These are phyloP conservation scores for Brotula barbata DNA, from an alignment of 2,797 vertebrate species.

Conservation along the genomic window DNA sequence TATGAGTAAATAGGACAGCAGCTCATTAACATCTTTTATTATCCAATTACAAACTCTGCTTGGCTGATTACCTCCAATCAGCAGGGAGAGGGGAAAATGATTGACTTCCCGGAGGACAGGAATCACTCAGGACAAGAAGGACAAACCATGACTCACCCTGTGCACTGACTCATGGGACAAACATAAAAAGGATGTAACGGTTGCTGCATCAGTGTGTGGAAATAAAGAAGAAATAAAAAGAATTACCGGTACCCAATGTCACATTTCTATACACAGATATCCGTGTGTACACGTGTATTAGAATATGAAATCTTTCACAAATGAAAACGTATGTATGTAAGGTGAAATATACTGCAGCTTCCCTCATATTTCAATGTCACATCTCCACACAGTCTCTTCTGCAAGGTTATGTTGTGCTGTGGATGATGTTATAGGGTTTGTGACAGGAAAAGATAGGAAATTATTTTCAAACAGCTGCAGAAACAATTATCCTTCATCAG, in stretches of 20 bases:
- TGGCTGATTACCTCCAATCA: constrained; percentile 79
- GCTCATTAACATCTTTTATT: constrained; percentile 78
- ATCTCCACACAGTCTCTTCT: constrained; percentile 21
- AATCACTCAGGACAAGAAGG: constrained; percentile 63
- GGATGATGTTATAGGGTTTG: constrained; percentile 56
- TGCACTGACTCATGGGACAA: constrained; percentile 20
- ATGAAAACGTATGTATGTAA: background rate
- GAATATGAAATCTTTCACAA: background rate
- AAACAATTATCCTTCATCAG: constrained; percentile 74
- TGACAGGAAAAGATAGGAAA: constrained; percentile 55
- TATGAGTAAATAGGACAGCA: constrained; percentile 72
- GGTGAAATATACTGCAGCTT: background rate
- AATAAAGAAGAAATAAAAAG: no score
- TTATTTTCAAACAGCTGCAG: constrained; percentile 66
- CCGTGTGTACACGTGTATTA: background rate
- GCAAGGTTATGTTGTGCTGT: constrained; percentile 48
- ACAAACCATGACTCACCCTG: constrained; percentile 41
- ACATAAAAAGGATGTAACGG: background rate
- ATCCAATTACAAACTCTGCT: constrained; percentile 74
- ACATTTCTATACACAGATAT: background rate
- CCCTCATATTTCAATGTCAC: constrained; percentile 5
- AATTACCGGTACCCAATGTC: no score
- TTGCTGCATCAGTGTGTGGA: background rate
- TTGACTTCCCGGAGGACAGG: constrained; percentile 70
- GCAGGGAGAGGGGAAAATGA: constrained; percentile 66